phyloP scores from a whole-genome alignment of 1,140 invertebrate species.

The Sarcophaga bullata region DNA sequence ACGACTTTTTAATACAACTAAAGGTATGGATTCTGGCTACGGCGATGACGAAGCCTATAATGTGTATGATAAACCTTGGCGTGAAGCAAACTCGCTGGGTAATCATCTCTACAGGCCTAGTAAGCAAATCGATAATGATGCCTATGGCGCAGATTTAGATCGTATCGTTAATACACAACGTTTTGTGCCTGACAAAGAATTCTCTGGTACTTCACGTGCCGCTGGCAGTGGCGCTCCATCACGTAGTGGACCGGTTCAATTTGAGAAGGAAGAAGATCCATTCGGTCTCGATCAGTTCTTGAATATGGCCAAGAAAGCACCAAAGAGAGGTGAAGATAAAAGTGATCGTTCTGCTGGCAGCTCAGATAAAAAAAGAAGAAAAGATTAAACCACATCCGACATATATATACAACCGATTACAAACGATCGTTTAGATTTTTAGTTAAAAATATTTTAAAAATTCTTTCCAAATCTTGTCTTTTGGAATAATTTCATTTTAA shows the following conservation, averaged over 20 bases:
- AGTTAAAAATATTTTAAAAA: too few species aligned
- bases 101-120: constrained; percentile 93
- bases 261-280: constrained; percentile 94
- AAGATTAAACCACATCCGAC: too few species aligned
- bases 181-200: constrained; percentile 97
- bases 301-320: constrained; percentile 91
- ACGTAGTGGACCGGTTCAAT: constrained; percentile 95
- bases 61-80: constrained; percentile 97
- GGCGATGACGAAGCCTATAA: constrained; percentile 98
- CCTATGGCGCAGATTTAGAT: constrained; percentile 90
- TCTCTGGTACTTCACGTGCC: constrained; percentile 86
- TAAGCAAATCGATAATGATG: constrained; percentile 88
- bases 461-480: too few species aligned
- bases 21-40: constrained; percentile 97
- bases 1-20: constrained; percentile 92
- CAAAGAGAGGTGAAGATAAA: constrained; percentile 60
- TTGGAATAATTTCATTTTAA: too few species aligned
- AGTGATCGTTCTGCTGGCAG: constrained; percentile 52
- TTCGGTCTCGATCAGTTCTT: constrained; percentile 99
- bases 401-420: too few species aligned
- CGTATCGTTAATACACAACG: constrained; percentile 88
- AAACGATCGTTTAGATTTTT: too few species aligned
- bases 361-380: constrained; percentile 45
- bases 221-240: constrained; percentile 67
- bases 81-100: constrained; percentile 82